Evolutionary conservation across 2,797 vertebrate genomes (phyloP).

Genomic region (Miopithecus talapoin): DNA sequence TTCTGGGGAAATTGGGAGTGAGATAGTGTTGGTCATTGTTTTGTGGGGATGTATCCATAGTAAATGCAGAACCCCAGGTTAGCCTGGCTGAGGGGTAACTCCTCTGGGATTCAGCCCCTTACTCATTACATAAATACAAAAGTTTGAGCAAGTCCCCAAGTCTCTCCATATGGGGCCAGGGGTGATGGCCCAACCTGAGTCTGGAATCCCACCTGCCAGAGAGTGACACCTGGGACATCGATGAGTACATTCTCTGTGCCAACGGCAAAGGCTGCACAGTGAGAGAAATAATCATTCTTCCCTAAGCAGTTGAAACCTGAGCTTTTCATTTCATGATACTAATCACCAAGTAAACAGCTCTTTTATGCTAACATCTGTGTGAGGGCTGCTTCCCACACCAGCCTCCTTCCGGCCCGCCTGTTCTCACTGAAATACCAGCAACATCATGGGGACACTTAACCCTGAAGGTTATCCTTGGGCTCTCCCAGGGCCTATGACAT

Average conservation of each 20-base stretch:
- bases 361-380: neutral
- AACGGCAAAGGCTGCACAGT: neutral
- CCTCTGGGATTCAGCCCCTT: neutral
- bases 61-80: neutral
- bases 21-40: neutral
- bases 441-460: no score
- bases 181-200: neutral
- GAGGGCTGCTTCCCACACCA: neutral
- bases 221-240: neutral
- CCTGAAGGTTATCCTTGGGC: neutral
- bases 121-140: neutral
- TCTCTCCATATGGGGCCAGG: no score
- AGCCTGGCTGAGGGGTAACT: neutral
- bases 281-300: neutral
- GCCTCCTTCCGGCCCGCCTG: neutral
- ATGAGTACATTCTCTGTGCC: neutral
- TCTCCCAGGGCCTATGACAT: neutral
- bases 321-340: neutral
- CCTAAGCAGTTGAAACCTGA: slow-evolving; percentile 27
- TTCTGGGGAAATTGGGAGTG: neutral
- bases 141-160: neutral
- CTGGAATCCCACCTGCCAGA: neutral
- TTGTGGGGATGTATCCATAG: no score
- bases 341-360: neutral
- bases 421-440: neutral